phyloP scores from a whole-genome alignment of 2,797 vertebrate species.

The Sparus aurata region DNA sequence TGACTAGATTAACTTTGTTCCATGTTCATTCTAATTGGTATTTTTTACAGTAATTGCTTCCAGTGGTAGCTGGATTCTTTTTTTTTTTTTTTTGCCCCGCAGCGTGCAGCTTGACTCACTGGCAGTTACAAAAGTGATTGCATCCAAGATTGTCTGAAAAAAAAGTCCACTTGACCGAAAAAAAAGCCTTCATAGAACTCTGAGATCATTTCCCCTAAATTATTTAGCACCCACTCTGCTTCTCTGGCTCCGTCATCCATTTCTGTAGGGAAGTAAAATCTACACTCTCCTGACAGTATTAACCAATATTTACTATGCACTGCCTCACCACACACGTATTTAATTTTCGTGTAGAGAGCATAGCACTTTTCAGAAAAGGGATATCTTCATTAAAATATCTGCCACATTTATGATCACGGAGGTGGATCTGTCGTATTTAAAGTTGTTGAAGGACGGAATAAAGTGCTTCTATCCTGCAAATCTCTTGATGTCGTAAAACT shows the following conservation, averaged over 20 bases:
- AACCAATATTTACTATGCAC: conserved; percentile 44
- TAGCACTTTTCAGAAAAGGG: conserved; percentile 9
- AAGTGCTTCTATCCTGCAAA: neutral
- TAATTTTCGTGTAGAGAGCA: conserved; percentile 24
- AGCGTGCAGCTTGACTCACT: conserved; percentile 19
- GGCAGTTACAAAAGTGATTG: conserved; percentile 31
- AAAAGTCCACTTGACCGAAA: conserved; percentile 47
- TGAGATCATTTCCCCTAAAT: conserved; percentile 44
- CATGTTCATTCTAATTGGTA: conserved; percentile 4
- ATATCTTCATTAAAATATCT: neutral
- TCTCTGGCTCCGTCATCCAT: conserved; percentile 25
- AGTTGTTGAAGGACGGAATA: neutral
- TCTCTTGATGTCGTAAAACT: neutral
- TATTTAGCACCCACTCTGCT: conserved; percentile 42
- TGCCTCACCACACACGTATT: conserved; percentile 12
- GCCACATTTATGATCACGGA: conserved; percentile 10
- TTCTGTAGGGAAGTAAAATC: conserved; percentile 35
- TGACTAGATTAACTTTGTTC: conserved; percentile 3
- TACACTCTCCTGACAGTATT: conserved; percentile 27
- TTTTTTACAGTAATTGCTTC: conserved; percentile 16
- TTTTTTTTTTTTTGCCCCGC: neutral
- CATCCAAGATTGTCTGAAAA: conserved; percentile 36
- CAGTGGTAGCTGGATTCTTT: neutral
- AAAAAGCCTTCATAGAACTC: conserved; percentile 10
- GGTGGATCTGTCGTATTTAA: conserved; percentile 16